These are phyloP conservation scores for Zonitis immaculata DNA, from an alignment of 2,888 invertebrate species.

Conservation along the genomic window DNA sequence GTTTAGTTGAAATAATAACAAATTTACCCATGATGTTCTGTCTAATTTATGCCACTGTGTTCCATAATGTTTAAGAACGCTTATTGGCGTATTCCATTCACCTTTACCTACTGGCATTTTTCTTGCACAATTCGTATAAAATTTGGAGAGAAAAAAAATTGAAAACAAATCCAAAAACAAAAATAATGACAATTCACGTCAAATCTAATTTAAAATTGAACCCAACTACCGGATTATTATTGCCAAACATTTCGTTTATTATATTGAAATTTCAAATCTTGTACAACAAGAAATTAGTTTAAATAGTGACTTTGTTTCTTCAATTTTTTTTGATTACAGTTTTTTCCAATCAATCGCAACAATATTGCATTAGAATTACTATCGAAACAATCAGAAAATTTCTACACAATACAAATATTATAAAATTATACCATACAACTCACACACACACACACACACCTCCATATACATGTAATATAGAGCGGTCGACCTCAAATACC, in stretches of 20 bases:
- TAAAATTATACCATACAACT: too few relatives aligned
- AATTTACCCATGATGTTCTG: constrained; percentile 31
- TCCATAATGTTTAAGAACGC: constrained; percentile 29
- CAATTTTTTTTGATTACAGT: too few relatives aligned
- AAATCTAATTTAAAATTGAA: background rate
- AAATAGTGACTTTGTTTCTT: too few relatives aligned
- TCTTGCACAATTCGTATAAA: too few relatives aligned
- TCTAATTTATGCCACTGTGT: constrained; percentile 32
- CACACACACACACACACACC: too few relatives aligned
- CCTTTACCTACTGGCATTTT: constrained; percentile 9
- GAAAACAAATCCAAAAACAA: too few relatives aligned
- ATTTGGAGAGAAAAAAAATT: too few relatives aligned
- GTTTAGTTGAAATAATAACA: background rate
- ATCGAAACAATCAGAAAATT: background rate
- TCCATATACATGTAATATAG: background rate
- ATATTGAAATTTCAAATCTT: too few relatives aligned
- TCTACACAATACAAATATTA: too few relatives aligned
- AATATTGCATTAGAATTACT: background rate
- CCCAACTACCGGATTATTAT: background rate
- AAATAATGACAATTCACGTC: background rate
- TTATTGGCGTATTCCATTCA: constrained; percentile 34
- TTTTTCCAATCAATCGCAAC: too few relatives aligned
- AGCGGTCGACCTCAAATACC: constrained; percentile 4
- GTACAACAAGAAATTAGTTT: too few relatives aligned
- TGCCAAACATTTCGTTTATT: too few relatives aligned